These are phyloP conservation scores for Platysteira castanea DNA, from an alignment of 2,113 vertebrate species.

Conservation along the genomic window DNA sequence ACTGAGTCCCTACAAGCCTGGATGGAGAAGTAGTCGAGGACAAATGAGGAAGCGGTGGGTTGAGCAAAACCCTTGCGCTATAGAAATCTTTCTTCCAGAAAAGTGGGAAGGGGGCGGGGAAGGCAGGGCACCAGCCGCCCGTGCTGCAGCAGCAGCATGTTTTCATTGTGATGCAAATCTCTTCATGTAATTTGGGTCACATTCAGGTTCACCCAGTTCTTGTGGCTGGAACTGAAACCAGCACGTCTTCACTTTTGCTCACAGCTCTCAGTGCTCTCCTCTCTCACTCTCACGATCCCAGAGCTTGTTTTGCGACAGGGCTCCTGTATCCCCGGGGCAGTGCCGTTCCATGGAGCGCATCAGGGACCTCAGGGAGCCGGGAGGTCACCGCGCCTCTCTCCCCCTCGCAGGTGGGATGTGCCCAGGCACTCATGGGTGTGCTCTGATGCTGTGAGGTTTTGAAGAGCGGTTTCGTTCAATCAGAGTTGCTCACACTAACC, in stretches of 20 bases:
- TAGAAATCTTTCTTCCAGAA: conserved; percentile 22
- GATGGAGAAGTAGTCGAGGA: background rate
- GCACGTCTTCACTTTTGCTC: conserved; percentile 46
- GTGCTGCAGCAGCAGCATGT: background rate
- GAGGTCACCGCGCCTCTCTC: background rate
- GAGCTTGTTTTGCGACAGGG: background rate
- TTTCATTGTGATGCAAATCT: conserved; percentile 60
- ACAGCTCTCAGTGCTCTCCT: background rate
- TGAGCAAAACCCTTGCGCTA: background rate
- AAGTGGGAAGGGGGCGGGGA: background rate
- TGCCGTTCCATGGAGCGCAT: background rate
- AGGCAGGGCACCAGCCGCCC: background rate
- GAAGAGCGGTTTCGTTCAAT: background rate
- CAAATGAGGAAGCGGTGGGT: background rate
- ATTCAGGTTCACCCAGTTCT: conserved; percentile 40
- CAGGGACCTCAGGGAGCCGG: background rate
- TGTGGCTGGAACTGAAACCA: conserved; percentile 48
- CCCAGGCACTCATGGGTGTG: background rate
- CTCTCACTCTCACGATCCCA: background rate
- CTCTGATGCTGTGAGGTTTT: background rate
- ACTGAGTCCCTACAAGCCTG: background rate
- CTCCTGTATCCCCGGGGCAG: background rate
- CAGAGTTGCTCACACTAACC: background rate
- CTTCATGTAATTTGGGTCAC: conserved; percentile 28
- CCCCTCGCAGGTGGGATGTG: background rate